Evolutionary conservation across 2,797 vertebrate species (phyloP), one percentile per base, ranked within the genome.

Genomic region (Ataeniobius toweri): DNA sequence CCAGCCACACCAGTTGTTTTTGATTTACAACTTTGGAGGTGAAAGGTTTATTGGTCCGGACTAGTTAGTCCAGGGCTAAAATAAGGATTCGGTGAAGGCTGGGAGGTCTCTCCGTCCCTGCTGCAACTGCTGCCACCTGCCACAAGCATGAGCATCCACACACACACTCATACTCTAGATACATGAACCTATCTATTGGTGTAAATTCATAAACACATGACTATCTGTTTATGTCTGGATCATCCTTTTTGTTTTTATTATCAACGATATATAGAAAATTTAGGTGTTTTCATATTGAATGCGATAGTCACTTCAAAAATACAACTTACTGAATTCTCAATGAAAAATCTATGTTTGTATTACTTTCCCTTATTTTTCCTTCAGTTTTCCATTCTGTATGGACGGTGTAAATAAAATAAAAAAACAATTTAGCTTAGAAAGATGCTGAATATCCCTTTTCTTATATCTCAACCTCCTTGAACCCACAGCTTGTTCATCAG

Each of bases 1-100:
- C 87, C 90, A 79, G 86, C 87, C 88, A 77, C 91, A 90, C 86
- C 95, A 95, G 95, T 95, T 96, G 94, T 94, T 92, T 88, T 81
- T 80, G 89, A 96, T 96, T 95, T 95, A 96, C 86, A 74, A 83
- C 90, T 78, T 59, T 50, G 6, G 39, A 79, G 94, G 92, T 94
- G 91, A 94, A 94, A 94, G 94, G 92, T 95, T 94, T 95, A 94
- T 93, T 94, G 88, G 90, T 90, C 76, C 69, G 83, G 82, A 92
- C 93, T 92, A 93, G 94, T 95, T 95, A 94, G 94, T 85, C 76
- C 83, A 79, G 77, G 79, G 85, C 93, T 94, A 95, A 95, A 95
- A 94, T 93, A 93, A 92, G 92, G 90, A 87, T 83, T 86, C 86
- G 88, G 85, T 83, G 83, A 89, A 89, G 83, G 79, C 85, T 88